Conservation (phyloP, 2,888 invertebrate species). For the Catocala nupta region DNA sequence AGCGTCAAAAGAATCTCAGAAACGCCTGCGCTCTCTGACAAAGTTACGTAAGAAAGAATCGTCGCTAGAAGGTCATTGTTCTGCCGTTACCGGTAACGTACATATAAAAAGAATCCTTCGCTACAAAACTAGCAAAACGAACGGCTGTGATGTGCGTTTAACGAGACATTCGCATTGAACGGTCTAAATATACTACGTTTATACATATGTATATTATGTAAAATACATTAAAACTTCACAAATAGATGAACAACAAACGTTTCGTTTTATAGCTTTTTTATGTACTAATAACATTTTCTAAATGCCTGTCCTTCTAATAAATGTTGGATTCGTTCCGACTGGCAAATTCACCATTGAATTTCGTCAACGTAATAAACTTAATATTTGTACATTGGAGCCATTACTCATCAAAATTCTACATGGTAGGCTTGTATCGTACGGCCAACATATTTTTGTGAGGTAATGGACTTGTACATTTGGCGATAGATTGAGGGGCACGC, state of each 20-base stretch:
- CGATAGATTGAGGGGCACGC: conserved; percentile 38
- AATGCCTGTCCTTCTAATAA: conserved; percentile 16
- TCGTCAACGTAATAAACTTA: conserved; percentile 25
- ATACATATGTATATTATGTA: conserved; percentile 27
- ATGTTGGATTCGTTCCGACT: conserved; percentile 25
- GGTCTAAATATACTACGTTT: conserved; percentile 33
- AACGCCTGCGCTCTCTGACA: background rate
- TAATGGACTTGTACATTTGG: conserved; percentile 20
- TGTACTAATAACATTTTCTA: conserved; percentile 17
- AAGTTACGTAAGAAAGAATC: conserved; percentile 10
- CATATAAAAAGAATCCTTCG: background rate
- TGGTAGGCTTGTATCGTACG: background rate
- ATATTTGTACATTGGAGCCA: conserved; percentile 5
- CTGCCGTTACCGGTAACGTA: conserved; percentile 15
- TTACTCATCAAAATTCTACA: conserved; percentile 1
- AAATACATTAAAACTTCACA: conserved; percentile 37
- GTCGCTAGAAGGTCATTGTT: conserved; percentile 15
- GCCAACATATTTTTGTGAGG: conserved; percentile 18
- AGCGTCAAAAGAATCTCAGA: too few relatives aligned
- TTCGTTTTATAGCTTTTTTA: conserved; percentile 44
- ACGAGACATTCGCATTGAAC: conserved; percentile 21
- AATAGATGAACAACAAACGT: conserved; percentile 41
- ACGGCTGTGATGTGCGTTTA: conserved; percentile 22
- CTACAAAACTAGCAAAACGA: conserved; percentile 8
- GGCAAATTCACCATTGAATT: conserved; percentile 13